phyloP scores from a whole-genome alignment of 2,888 invertebrate genomes.

The Platycheirus rosarum region DNA sequence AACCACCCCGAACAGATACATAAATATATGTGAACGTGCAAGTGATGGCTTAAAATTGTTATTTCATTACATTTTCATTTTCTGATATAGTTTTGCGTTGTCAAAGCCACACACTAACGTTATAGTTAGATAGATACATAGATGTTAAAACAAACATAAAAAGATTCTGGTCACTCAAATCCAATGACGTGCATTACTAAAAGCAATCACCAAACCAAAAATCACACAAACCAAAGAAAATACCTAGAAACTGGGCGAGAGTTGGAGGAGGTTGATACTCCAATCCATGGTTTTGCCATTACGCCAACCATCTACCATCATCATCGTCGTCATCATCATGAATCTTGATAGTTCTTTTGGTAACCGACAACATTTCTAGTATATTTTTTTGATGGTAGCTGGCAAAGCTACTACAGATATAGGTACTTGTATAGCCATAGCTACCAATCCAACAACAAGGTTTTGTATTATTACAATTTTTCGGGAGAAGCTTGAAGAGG shows the following conservation, averaged over 20 bases:
- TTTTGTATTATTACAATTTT: constrained; percentile 32
- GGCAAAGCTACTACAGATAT: background rate
- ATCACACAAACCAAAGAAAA: constrained; percentile 24
- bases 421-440: constrained; percentile 1
- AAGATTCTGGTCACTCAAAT: constrained; percentile 62
- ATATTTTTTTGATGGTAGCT: constrained; percentile 3
- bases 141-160: background rate
- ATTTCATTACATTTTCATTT: constrained; percentile 43
- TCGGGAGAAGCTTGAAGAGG: constrained; percentile 47
- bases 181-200: constrained; percentile 60
- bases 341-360: constrained; percentile 34
- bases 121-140: background rate
- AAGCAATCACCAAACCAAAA: constrained; percentile 46
- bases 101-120: constrained; percentile 38
- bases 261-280: constrained; percentile 30
- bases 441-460: constrained; percentile 15
- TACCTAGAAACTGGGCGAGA: constrained; percentile 15
- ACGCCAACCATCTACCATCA: constrained; percentile 34
- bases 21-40: constrained; percentile 11
- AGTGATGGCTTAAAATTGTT: constrained; percentile 40
- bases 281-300: constrained; percentile 16
- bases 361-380: background rate
- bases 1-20: background rate
- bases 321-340: constrained; percentile 32
- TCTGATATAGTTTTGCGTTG: constrained; percentile 35